Conservation (phyloP, 2,797 vertebrate species). For the Lindbergichthys nudifrons region DNA sequence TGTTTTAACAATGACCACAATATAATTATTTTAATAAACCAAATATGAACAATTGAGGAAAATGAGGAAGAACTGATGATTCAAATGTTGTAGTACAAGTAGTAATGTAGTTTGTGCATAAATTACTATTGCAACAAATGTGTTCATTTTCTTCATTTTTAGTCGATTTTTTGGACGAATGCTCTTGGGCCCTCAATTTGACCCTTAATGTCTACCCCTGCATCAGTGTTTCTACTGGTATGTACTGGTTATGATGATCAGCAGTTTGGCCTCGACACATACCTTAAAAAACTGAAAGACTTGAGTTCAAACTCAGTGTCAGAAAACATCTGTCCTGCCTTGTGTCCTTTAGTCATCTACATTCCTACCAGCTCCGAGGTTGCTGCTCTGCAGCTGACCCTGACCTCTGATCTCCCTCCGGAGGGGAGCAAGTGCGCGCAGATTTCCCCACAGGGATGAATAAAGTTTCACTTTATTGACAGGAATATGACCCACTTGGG, state of each 20-base stretch:
- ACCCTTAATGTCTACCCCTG: too few relatives aligned
- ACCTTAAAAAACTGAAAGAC: constrained; percentile 15
- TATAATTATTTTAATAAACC: too few relatives aligned
- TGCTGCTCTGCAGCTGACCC: constrained; percentile 38
- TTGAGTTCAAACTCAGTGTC: constrained; percentile 23
- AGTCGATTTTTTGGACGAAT: too few relatives aligned
- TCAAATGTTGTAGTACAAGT: too few relatives aligned
- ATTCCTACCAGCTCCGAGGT: constrained; percentile 42
- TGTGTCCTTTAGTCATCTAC: constrained; percentile 34
- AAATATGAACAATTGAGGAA: too few relatives aligned
- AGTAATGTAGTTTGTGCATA: too few relatives aligned
- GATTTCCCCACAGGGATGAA: constrained; percentile 48
- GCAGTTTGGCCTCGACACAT: constrained; percentile 3
- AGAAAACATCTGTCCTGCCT: constrained; percentile 31
- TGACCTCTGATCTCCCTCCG: constrained; percentile 52
- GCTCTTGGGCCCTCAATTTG: too few relatives aligned
- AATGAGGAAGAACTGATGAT: too few relatives aligned
- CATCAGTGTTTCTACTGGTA: background rate
- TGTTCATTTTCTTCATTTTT: too few relatives aligned
- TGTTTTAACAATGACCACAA: too few relatives aligned
- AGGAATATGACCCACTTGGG: constrained; percentile 29
- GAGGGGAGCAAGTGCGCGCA: constrained; percentile 25
- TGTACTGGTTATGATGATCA: background rate
- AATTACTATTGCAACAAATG: too few relatives aligned
- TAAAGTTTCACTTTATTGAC: constrained; percentile 36